Conservation (phyloP, 2,113 vertebrate species). For the Atractosteus spatula region DNA sequence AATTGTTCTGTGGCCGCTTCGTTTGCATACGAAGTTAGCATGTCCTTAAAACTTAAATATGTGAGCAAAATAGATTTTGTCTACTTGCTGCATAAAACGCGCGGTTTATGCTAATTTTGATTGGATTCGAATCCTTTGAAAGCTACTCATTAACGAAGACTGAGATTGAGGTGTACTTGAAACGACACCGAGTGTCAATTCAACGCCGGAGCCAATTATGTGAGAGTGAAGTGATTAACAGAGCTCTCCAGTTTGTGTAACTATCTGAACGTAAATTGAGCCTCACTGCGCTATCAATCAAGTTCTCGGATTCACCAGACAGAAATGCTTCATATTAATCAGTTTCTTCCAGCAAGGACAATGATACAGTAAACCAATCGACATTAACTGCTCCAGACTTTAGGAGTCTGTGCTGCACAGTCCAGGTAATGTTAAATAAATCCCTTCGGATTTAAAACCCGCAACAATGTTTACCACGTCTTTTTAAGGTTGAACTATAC, state of each 20-base stretch:
- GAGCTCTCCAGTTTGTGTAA: conserved; percentile 79
- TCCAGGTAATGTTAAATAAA: too few species aligned
- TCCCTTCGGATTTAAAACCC: too few species aligned
- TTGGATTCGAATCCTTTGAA: conserved; percentile 69
- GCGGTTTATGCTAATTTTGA: conserved; percentile 77
- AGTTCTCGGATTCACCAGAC: conserved; percentile 58
- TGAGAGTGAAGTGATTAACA: conserved; percentile 87
- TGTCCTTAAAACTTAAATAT: conserved; percentile 38
- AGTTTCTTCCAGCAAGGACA: background rate
- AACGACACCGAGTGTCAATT: too few species aligned
- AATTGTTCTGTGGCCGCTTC: conserved; percentile 10
- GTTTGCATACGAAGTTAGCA: conserved; percentile 67
- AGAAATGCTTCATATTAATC: conserved; percentile 34
- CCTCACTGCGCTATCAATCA: conserved; percentile 78
- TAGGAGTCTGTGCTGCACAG: too few species aligned
- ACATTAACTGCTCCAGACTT: too few species aligned
- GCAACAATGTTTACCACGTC: too few species aligned
- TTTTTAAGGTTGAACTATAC: too few species aligned
- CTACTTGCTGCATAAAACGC: conserved; percentile 45
- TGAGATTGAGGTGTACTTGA: too few species aligned
- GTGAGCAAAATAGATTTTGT: conserved; percentile 18
- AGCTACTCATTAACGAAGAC: too few species aligned
- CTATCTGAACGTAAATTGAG: conserved; percentile 63
- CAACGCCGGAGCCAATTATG: conserved; percentile 75
- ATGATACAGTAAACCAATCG: too few species aligned